Conservation (phyloP, 2,797 vertebrate genomes). For the Mormyrus hasselquistii region DNA sequence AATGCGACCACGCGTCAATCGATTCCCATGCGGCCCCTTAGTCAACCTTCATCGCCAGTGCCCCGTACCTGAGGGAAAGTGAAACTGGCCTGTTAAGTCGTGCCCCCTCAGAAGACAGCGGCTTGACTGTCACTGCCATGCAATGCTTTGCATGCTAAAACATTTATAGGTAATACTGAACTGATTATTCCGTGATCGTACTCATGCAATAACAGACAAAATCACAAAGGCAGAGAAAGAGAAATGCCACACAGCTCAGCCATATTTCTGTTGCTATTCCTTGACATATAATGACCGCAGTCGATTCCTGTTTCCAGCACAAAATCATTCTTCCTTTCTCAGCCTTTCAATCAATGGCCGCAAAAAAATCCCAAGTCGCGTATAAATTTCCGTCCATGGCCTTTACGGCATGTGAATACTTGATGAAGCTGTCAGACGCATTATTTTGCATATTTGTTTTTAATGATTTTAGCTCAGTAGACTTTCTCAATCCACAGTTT, state of each 20-base stretch:
- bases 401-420: background rate
- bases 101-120: background rate
- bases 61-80: background rate
- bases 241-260: background rate
- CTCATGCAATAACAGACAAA: background rate
- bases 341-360: background rate
- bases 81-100: background rate
- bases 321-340: constrained; percentile 13
- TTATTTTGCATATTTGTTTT: background rate
- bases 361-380: background rate
- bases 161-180: background rate
- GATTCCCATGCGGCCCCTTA: background rate
- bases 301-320: constrained; percentile 15
- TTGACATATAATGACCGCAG: constrained; percentile 7
- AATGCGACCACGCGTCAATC: background rate
- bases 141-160: background rate
- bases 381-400: background rate
- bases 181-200: background rate
- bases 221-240: background rate
- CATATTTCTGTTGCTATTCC: background rate
- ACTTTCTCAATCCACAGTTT: background rate
- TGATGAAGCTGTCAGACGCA: background rate
- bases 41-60: background rate
- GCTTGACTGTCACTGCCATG: background rate
- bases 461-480: background rate